phyloP scores from a whole-genome alignment of 2,113 vertebrate genomes.

The Grus americana region DNA sequence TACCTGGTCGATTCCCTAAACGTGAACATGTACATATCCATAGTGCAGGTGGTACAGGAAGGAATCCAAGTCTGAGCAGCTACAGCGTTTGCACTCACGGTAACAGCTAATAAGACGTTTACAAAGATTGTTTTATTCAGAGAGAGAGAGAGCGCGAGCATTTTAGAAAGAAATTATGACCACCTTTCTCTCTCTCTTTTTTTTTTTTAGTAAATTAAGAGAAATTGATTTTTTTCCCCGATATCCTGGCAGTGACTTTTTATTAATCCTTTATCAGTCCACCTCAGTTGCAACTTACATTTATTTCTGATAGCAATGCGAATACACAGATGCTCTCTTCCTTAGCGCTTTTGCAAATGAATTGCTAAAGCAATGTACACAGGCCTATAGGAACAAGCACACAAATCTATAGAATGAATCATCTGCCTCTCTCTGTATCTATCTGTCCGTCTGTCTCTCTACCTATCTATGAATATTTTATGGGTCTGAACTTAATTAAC shows the following conservation, averaged over 20 bases:
- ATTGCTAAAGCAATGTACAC: neutral
- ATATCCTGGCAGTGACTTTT: neutral
- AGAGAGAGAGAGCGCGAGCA: neutral
- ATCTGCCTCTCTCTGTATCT: neutral
- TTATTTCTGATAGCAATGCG: neutral
- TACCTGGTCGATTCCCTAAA: neutral
- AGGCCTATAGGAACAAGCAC: neutral
- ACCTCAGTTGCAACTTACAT: neutral
- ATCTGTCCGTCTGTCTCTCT: constrained; percentile 8
- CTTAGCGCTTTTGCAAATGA: neutral
- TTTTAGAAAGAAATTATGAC: too few relatives aligned
- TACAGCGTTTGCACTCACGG: neutral
- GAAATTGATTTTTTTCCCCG: too few relatives aligned
- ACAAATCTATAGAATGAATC: constrained; percentile 2
- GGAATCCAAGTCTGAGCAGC: neutral
- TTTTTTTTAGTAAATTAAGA: too few relatives aligned
- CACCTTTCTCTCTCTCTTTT: too few relatives aligned
- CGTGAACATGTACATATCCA: neutral
- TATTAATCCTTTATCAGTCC: neutral
- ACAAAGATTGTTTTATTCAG: neutral
- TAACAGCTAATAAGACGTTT: neutral
- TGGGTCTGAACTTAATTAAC: constrained; percentile 73
- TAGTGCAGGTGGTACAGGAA: neutral
- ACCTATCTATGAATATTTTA: constrained; percentile 68
- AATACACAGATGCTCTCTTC: neutral